A percentile compares a stretch with the other conserved stretches of the same genome.
Evolutionary conservation across 1,140 invertebrate genomes (phyloP).

Genomic region (Monomorium pharaonis): DNA sequence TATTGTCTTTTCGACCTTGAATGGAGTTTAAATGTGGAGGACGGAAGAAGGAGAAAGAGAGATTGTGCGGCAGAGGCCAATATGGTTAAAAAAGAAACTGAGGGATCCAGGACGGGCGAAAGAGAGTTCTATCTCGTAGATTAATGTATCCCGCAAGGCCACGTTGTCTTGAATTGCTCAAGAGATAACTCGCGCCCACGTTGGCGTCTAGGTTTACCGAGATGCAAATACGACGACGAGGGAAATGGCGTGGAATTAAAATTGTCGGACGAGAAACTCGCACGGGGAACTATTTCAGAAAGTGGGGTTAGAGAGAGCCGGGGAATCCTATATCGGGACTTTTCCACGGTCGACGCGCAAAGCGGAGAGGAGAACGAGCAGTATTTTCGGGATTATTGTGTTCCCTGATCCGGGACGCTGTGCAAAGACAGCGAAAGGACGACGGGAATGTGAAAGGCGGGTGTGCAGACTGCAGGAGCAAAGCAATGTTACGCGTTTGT

Average conservation of each 20-base stretch:
- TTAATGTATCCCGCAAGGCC: conserved; percentile 56
- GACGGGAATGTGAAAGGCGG: conserved; percentile 24
- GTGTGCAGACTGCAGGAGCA: not conserved
- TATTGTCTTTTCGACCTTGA: not conserved
- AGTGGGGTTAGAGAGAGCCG: not conserved
- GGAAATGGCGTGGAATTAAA: conserved; percentile 57
- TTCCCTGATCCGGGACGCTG: conserved; percentile 12
- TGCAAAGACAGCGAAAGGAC: conserved; percentile 31
- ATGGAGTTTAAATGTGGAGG: not conserved
- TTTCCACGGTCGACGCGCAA: conserved; percentile 9
- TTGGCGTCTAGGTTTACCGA: conserved; percentile 51
- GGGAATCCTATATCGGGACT: conserved; percentile 32
- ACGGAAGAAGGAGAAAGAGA: not conserved
- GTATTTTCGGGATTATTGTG: conserved; percentile 53
- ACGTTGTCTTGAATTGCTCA: conserved; percentile 61
- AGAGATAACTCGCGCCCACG: conserved; percentile 54
- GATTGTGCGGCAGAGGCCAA: not conserved
- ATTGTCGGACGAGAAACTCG: conserved; percentile 7
- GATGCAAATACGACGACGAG: conserved; percentile 44
- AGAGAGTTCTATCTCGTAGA: conserved; percentile 58
- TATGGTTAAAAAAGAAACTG: conserved; percentile 17
- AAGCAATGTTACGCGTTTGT: conserved; percentile 12
- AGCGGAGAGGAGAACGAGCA: not conserved
- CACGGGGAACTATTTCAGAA: conserved; percentile 20
- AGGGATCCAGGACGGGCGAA: not conserved